These are phyloP conservation scores for Trinorchestia longiramus DNA, from an alignment of 1,140 invertebrate genomes.

Conservation along the genomic window DNA sequence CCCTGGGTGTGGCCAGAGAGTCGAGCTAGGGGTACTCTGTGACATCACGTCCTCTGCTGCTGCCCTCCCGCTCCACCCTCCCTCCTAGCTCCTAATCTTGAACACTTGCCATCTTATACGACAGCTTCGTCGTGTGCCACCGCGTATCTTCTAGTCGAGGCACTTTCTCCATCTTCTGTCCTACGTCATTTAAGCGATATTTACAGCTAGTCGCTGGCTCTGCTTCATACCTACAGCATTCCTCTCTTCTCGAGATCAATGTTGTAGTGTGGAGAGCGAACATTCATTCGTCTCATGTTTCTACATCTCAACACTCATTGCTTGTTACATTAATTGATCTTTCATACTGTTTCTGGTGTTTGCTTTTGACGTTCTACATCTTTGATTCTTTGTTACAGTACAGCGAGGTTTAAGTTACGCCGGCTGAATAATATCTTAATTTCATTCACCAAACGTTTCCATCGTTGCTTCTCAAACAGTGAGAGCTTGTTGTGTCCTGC, in stretches of 20 bases:
- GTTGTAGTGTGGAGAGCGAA: no score
- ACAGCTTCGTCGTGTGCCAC: not conserved
- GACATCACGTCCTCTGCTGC: constrained; percentile 3
- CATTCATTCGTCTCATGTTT: not conserved
- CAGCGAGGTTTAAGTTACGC: not conserved
- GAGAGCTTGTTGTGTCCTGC: not conserved
- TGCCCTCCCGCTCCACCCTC: not conserved
- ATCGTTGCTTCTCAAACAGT: not conserved
- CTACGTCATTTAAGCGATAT: not conserved
- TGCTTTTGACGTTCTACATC: not conserved
- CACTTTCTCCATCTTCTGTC: not conserved
- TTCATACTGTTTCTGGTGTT: not conserved
- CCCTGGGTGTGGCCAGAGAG: constrained; percentile 44
- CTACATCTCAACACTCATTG: not conserved
- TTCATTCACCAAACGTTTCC: not conserved
- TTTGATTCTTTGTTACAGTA: not conserved
- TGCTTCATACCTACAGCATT: not conserved
- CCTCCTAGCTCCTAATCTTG: not conserved
- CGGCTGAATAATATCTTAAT: not conserved
- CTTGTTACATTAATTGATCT: not conserved
- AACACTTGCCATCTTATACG: not conserved
- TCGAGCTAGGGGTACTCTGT: constrained; percentile 35
- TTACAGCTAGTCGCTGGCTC: not conserved
- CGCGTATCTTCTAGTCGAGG: not conserved
- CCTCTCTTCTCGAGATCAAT: no score